A percentile compares a stretch with the other conserved stretches of the same genome.
Conservation (phyloP, 2,113 vertebrate genomes). For the Colius striatus region DNA sequence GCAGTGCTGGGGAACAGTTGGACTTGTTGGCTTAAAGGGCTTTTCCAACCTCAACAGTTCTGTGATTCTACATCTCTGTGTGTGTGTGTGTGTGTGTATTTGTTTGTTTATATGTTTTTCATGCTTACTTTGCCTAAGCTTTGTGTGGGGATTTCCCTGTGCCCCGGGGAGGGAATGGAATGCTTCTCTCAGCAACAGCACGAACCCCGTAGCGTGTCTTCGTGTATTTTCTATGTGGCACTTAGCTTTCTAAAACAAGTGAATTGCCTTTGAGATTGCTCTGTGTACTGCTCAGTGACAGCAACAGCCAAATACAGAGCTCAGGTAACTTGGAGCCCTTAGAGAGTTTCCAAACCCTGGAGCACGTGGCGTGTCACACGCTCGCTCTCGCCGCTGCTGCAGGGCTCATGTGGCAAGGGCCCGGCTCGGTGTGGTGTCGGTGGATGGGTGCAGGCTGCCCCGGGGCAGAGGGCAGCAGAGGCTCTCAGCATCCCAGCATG, state of each 20-base stretch:
- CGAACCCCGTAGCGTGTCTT: background rate
- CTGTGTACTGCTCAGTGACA: fast-evolving
- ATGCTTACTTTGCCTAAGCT: background rate
- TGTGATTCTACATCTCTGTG: too few species aligned
- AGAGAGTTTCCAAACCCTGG: background rate
- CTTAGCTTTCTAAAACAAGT: background rate
- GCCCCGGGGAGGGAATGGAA: background rate
- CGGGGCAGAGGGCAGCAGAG: background rate
- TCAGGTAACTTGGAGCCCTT: background rate
- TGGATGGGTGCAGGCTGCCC: background rate
- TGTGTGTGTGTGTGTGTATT: fast-evolving
- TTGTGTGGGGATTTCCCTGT: background rate
- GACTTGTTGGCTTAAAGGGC: too few species aligned
- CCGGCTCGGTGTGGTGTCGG: fast-evolving
- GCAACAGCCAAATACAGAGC: background rate
- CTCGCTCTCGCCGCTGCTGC: background rate
- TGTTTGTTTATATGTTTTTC: background rate
- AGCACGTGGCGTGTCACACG: fast-evolving
- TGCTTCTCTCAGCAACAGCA: background rate
- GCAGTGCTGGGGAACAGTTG: too few species aligned
- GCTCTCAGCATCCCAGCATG: background rate
- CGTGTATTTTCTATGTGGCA: background rate
- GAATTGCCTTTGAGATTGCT: background rate
- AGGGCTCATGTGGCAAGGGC: fast-evolving
- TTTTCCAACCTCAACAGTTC: too few species aligned